Base-by-base conservation (phyloP, 2,113 vertebrate species). In the Jacana jacana region DNA sequence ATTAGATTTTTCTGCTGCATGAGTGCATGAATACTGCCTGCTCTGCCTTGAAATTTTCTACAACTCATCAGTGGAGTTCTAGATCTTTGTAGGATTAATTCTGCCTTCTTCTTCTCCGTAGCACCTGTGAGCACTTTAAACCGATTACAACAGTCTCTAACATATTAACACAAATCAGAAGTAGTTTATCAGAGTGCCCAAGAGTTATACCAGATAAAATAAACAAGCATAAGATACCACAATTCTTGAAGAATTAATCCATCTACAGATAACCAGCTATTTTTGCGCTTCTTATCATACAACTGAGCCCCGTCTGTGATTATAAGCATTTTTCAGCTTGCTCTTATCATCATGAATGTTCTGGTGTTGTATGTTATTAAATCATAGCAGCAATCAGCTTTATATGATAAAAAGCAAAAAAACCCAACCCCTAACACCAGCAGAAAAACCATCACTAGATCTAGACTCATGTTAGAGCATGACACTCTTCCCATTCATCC, bases 401-500 rank as follows among this genome's bases (percentile, higher is more conserved):
- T 6, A 46, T 46, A 20, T 19, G 20, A 46, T 20, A 20, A 46
- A 44, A 51, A 49, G n/a, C n/a, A n/a, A 75, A 60, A 58, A 4
- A 49, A 9, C 16, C 58, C 51, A 51, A 65, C 4, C 37, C 13
- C 55, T 18, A 66, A 84, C 2, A 33, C 3, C 16, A 57, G 68
- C 17, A 70, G 23, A 31, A 75, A 27, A 77, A 24, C 4, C 13
- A 37, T 23, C 48, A 40, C 12, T 16, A 81, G 40, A n/a, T 37
- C 24, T 0, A 4, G 57, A 52, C 37, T 33, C 30, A 20, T 2
- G 13, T 4, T 37, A 94, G 3, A 23, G 23, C 0, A 3, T 11
- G 46, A 69, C 24, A 10, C 8, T 54, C 57, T 17, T 58, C 19
- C 60, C 11, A 22, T 54, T 54, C 54, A 69, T 28, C 61, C 39